Evolutionary conservation across 2,888 invertebrate genomes (phyloP), one percentile per base, ranked within the genome.

Genomic region (Caenorhabditis doughertyi): DNA sequence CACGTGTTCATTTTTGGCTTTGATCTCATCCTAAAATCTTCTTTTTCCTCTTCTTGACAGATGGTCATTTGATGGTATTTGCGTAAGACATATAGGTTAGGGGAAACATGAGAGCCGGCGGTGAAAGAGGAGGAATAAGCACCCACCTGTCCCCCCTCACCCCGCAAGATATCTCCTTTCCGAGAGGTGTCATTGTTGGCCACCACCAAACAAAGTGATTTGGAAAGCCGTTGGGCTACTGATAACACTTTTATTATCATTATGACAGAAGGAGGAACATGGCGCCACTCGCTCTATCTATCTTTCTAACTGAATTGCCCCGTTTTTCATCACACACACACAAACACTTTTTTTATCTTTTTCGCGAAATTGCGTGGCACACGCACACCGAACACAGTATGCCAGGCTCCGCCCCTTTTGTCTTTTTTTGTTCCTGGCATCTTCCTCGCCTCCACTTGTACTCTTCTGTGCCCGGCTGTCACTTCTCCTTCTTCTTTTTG

Each of bases 211-310:
- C 44, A 44, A n/a, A 44, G 44, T 44, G 44, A 44, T 27, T 55
- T 55, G n/a, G 5, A 55, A 55, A 5, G 2, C 53, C 29, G 5
- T 35, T 9, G 16, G 3, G 27, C 25, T 27, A n/a, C 9, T 29
- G 51, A 51, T 51, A 51, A 51, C 51, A 23, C 25, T 49, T 21
- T 7, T 29, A 8, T 64, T 8, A 13, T 13, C 21, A 39, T 4
- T 47, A n/a, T 18, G n/a, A 39, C n/a, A 13, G 51, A 8, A 53
- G 18, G 27, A 29, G 60, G 71, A 71, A 71, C 71, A 71, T 71
- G 71, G 71, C 71, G 71, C 71, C 71, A 60, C 27, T 39, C 32
- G 8, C 47, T 65, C 16, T 47, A 18, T 23, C 35, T 42, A 42
- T 42, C 42, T 13, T n/a, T 7, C 42, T 32, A 32, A 9, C 32